Conservation (phyloP, 2,888 invertebrate species). For the Dryadula phaetusa region DNA sequence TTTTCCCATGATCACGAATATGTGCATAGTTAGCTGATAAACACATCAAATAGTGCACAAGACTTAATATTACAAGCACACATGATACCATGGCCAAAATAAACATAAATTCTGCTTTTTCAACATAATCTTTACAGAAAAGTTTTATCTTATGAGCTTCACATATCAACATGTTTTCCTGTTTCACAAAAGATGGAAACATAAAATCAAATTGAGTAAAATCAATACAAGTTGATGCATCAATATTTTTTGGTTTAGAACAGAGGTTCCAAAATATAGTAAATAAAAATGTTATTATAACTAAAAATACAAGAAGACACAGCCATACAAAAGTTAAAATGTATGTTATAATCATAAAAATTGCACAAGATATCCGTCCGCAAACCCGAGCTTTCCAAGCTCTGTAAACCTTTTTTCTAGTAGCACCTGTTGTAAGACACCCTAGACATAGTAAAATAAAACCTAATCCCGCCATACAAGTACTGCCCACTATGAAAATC, state of each 20-base stretch:
- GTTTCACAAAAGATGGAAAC: slow-evolving; percentile 90
- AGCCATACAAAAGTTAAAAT: slow-evolving; percentile 93
- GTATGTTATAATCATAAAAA: slow-evolving; percentile 96
- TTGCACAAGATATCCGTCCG: slow-evolving; percentile 93
- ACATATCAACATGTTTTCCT: slow-evolving; percentile 93
- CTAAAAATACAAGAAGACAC: slow-evolving; percentile 91
- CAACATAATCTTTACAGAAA: slow-evolving; percentile 96
- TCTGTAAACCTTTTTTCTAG: slow-evolving; percentile 94
- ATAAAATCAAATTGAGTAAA: slow-evolving; percentile 95
- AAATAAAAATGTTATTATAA: slow-evolving; percentile 93
- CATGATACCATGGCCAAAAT: slow-evolving; percentile 93
- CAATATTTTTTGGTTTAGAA: slow-evolving; percentile 86
- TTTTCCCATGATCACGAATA: slow-evolving; percentile 96
- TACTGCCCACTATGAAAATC: slow-evolving; percentile 94
- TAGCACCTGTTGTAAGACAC: slow-evolving; percentile 96
- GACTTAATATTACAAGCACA: slow-evolving; percentile 92
- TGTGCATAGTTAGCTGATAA: slow-evolving; percentile 97
- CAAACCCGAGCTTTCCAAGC: slow-evolving; percentile 96
- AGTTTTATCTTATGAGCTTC: slow-evolving; percentile 91
- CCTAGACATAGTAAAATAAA: slow-evolving; percentile 96
- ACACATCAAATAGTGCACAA: slow-evolving; percentile 97
- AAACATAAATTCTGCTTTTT: slow-evolving; percentile 95
- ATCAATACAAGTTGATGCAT: slow-evolving; percentile 90
- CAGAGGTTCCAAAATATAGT: slow-evolving; percentile 96
- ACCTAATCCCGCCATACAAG: slow-evolving; percentile 95